Evolutionary conservation across 1,140 invertebrate genomes (phyloP).

Genomic region (Lepidotrigona ventralis): DNA sequence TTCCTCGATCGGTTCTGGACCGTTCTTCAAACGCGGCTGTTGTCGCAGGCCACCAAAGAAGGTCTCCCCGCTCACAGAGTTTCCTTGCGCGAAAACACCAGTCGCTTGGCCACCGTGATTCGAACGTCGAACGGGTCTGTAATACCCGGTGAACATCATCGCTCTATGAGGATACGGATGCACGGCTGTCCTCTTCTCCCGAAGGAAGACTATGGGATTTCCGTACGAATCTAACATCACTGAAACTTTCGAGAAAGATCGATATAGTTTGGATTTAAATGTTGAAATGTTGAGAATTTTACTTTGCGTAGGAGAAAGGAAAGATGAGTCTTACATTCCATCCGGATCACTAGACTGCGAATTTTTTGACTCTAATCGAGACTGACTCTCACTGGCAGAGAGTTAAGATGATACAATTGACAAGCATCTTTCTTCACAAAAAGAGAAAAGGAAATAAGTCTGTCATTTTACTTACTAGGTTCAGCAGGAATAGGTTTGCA

Average conservation of each 20-base stretch:
- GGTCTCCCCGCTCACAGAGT: constrained; percentile 71
- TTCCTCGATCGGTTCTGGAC: constrained; percentile 67
- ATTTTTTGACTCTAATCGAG: no score
- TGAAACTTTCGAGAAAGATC: constrained; percentile 56
- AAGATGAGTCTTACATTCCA: no score
- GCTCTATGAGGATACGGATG: constrained; percentile 68
- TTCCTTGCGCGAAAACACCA: constrained; percentile 74
- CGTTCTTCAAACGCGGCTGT: constrained; percentile 48
- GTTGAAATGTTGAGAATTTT: no score
- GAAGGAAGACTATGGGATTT: constrained; percentile 59
- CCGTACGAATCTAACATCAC: constrained; percentile 58
- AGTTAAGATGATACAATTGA: no score
- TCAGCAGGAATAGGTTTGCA: constrained; percentile 43
- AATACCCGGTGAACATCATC: constrained; percentile 77
- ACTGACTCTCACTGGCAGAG: no score
- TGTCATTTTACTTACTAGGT: constrained; percentile 50
- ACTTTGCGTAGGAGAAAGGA: neutral
- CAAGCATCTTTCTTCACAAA: no score
- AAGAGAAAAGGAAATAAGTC: neutral
- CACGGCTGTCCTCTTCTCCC: constrained; percentile 62
- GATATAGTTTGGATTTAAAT: neutral
- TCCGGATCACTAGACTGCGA: no score
- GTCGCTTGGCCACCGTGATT: constrained; percentile 60
- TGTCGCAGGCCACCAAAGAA: constrained; percentile 65
- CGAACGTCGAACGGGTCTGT: constrained; percentile 65